Evolutionary conservation across 2,113 vertebrate species (phyloP).

Genomic region (Cairina moschata): DNA sequence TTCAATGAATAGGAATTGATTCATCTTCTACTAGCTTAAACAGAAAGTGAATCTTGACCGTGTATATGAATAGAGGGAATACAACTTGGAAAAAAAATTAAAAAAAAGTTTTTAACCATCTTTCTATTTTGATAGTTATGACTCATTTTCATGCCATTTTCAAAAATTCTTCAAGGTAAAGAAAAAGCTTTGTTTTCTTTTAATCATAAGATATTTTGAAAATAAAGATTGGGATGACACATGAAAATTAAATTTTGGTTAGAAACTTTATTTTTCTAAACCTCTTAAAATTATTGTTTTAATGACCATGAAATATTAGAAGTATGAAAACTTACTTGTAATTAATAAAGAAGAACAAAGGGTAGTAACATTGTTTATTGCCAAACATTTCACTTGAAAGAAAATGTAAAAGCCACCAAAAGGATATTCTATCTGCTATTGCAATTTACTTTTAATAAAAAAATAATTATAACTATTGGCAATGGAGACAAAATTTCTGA

Average conservation of each 20-base stretch:
- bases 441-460: neutral
- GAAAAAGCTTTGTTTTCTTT: neutral
- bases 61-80: neutral
- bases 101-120: neutral
- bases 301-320: neutral
- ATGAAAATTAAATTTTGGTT: neutral
- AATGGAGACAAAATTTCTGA: neutral
- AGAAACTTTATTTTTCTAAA: neutral
- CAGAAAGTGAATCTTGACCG: neutral
- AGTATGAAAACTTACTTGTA: neutral
- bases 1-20: neutral
- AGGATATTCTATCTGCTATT: neutral
- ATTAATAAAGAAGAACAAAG: neutral
- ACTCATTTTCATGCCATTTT: neutral
- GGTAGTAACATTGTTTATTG: neutral
- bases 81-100: neutral
- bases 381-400: neutral
- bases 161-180: neutral
- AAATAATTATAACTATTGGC: neutral
- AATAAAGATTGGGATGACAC: neutral
- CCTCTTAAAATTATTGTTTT: neutral
- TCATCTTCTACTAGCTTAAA: constrained; percentile 1
- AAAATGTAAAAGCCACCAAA: neutral
- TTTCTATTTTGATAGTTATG: neutral
- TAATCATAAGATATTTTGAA: neutral